A percentile compares a stretch with the other conserved stretches of the same genome.
These are phyloP conservation scores for Actenoides hombroni DNA, from an alignment of 2,113 vertebrate species.

Conservation along the genomic window DNA sequence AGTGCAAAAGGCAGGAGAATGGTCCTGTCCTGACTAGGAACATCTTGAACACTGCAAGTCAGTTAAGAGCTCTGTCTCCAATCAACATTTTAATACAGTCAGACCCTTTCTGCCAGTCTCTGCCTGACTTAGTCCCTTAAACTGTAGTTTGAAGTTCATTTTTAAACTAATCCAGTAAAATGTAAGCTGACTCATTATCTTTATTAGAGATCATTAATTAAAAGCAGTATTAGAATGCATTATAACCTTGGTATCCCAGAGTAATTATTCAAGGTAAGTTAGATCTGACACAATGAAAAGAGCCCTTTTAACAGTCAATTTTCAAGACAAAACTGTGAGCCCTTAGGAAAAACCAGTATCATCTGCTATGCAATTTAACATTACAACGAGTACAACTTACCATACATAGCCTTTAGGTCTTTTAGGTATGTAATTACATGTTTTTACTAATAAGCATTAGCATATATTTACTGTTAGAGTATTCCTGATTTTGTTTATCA, in stretches of 20 bases:
- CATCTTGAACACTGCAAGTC: neutral
- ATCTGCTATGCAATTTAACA: neutral
- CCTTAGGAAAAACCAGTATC: neutral
- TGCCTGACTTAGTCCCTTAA: neutral
- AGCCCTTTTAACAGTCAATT: neutral
- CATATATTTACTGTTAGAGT: neutral
- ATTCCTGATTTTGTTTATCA: neutral
- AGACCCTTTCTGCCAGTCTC: neutral
- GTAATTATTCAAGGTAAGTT: neutral
- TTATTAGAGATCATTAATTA: slow-evolving; percentile 6
- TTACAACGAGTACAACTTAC: neutral
- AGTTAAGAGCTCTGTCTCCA: neutral
- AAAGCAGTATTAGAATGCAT: neutral
- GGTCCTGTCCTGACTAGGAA: neutral
- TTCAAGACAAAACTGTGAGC: neutral
- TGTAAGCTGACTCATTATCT: neutral
- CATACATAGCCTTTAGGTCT: neutral
- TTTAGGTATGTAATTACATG: neutral
- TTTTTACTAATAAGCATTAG: neutral
- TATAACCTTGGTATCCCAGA: neutral
- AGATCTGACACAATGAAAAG: neutral
- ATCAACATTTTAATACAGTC: fast-evolving
- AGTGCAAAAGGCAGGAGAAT: neutral
- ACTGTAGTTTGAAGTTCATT: neutral
- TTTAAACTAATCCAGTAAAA: neutral